Base-by-base conservation (phyloP, 2,888 invertebrate species). In the Dione juno region DNA sequence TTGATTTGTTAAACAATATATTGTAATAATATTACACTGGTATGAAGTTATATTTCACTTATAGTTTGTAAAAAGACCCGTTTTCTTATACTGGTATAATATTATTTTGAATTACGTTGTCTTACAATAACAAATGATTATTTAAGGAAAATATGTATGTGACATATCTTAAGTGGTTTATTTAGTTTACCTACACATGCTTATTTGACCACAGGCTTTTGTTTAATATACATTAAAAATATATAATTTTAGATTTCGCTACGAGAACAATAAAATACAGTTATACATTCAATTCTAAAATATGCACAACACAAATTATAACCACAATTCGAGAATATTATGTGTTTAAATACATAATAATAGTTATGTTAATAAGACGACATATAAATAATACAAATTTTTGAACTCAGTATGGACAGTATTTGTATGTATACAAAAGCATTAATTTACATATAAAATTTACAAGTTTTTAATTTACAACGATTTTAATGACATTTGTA, bases 61-160 rank as follows among this genome's bases (percentile, higher is more conserved):
- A 28, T 28, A 3, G 28, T 28, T 2, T 28, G 28, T 28, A 28
- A 28, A 28, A 28, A 28, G 28, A 28, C 28, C 28, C 28, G n/a
- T n/a, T n/a, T n/a, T n/a, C n/a, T n/a, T n/a, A n/a, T n/a, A n/a
- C n/a, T n/a, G n/a, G n/a, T n/a, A n/a, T n/a, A n/a, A n/a, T n/a
- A n/a, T n/a, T n/a, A n/a, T n/a, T n/a, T n/a, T n/a, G n/a, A n/a
- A n/a, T n/a, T 57, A 43, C 14, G 13, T 40, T 58, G 10, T 37
- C 16, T 57, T 57, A 40, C 10, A 40, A n/a, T n/a, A 11, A 9
- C 14, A 37, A 40, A n/a, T 57, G 37, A 57, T 37, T 57, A 40
- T 13, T 57, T 40, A 16, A 57, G 57, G 57, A 57, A 57, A 57
- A 57, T 57, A 57, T 57, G 16, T 57, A 57, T 57, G 7, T 37